A percentile compares a stretch with the other conserved stretches of the same genome.
phyloP scores from a whole-genome alignment of 2,888 invertebrate genomes.

The Drosophila pullipes region DNA sequence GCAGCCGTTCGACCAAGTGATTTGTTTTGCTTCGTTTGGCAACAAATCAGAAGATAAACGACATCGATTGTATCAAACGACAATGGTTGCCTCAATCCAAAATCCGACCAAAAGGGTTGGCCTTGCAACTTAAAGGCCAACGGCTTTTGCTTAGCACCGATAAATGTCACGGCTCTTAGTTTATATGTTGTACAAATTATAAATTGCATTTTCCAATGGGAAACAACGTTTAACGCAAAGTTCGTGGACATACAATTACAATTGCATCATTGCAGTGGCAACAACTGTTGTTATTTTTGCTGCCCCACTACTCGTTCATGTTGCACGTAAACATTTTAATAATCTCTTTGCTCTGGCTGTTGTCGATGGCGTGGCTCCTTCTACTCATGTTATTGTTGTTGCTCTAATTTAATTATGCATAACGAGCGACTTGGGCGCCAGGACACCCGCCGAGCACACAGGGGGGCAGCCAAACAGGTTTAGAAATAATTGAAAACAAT shows the following conservation, averaged over 20 bases:
- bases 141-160: conserved; percentile 32
- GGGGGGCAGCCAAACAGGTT: conserved; percentile 45
- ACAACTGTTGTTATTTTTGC: conserved; percentile 32
- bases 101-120: conserved; percentile 38
- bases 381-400: conserved; percentile 36
- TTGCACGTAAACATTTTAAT: conserved; percentile 42
- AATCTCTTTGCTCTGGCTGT: conserved; percentile 34
- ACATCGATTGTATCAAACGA: conserved; percentile 77
- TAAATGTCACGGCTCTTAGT: conserved; percentile 49
- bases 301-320: conserved; percentile 14
- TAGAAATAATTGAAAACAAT: conserved; percentile 74
- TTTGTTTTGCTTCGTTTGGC: conserved; percentile 78
- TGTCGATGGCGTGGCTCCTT: neutral
- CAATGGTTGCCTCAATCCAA: conserved; percentile 55
- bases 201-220: conserved; percentile 30
- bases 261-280: conserved; percentile 58
- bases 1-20: conserved; percentile 72
- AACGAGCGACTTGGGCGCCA: conserved; percentile 55
- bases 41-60: conserved; percentile 79
- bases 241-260: conserved; percentile 57
- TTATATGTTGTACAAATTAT: conserved; percentile 35
- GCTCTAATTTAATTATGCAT: conserved; percentile 68
- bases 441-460: conserved; percentile 39
- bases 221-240: conserved; percentile 22
- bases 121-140: conserved; percentile 21